Evolutionary conservation across 2,888 invertebrate genomes (phyloP).

Genomic region (Sarcophaga caerulescens): DNA sequence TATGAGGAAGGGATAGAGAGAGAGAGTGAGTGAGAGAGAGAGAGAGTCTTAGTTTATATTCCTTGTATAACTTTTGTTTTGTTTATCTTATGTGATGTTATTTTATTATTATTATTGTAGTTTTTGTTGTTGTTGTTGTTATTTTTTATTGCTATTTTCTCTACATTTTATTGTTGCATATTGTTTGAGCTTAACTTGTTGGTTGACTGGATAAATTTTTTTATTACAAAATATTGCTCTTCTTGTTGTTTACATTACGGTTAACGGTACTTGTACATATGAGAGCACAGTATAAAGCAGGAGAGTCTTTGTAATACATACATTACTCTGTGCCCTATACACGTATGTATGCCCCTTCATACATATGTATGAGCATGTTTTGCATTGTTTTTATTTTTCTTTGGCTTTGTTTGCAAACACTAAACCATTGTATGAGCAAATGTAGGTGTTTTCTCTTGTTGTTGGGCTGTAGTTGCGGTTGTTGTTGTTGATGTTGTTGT

Average conservation of each 20-base stretch:
- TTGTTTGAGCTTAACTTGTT: constrained; percentile 48
- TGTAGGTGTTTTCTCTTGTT: constrained; percentile 53
- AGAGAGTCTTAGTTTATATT: constrained; percentile 36
- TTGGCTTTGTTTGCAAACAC: constrained; percentile 19
- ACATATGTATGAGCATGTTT: constrained; percentile 1
- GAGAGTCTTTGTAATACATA: background rate
- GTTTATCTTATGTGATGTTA: constrained; percentile 18
- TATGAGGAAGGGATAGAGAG: background rate
- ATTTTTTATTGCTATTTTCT: constrained; percentile 7
- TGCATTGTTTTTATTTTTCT: constrained; percentile 8
- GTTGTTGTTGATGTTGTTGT: constrained; percentile 49
- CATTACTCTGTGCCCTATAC: background rate
- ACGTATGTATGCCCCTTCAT: constrained; percentile 7
- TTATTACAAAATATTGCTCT: constrained; percentile 2
- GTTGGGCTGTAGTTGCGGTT: constrained; percentile 51
- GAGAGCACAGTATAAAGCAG: too few species aligned
- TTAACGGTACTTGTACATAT: background rate
- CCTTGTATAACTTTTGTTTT: constrained; percentile 24
- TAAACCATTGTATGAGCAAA: constrained; percentile 76
- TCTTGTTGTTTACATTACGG: constrained; percentile 23
- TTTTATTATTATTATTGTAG: background rate
- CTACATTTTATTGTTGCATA: constrained; percentile 27
- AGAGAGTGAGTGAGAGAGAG: background rate
- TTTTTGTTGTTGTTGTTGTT: constrained; percentile 12
- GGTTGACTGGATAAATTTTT: constrained; percentile 47